These are phyloP conservation scores for Copidosoma floridanum DNA, from an alignment of 1,140 invertebrate species.

Conservation along the genomic window DNA sequence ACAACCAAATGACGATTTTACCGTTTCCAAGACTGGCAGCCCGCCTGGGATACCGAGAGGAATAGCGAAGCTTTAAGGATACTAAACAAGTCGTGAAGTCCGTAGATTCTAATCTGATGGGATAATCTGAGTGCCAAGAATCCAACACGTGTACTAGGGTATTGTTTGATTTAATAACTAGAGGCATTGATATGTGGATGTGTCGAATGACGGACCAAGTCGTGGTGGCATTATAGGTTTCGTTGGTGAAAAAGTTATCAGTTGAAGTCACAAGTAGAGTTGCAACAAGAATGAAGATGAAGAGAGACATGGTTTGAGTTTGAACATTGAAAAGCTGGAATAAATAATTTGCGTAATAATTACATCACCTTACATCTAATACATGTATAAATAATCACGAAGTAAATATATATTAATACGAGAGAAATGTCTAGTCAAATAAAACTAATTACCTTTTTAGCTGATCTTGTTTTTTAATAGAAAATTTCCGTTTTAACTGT, in stretches of 20 bases:
- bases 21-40: not conserved
- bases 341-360: no score
- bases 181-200: not conserved
- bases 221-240: not conserved
- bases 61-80: not conserved
- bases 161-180: not conserved
- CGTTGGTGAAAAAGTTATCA: not conserved
- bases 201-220: slow-evolving; percentile 1
- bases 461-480: no score
- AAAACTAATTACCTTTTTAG: no score
- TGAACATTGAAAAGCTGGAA: not conserved
- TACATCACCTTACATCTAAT: no score
- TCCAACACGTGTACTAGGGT: not conserved
- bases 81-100: not conserved
- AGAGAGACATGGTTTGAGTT: not conserved
- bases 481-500: no score
- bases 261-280: no score
- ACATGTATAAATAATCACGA: no score
- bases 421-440: no score
- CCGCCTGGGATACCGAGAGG: not conserved
- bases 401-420: no score
- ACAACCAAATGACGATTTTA: slow-evolving; percentile 3
- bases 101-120: not conserved
- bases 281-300: no score
- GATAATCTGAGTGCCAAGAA: not conserved